phyloP scores from a whole-genome alignment of 2,797 vertebrate genomes.

The Sebastes taczanowskii region DNA sequence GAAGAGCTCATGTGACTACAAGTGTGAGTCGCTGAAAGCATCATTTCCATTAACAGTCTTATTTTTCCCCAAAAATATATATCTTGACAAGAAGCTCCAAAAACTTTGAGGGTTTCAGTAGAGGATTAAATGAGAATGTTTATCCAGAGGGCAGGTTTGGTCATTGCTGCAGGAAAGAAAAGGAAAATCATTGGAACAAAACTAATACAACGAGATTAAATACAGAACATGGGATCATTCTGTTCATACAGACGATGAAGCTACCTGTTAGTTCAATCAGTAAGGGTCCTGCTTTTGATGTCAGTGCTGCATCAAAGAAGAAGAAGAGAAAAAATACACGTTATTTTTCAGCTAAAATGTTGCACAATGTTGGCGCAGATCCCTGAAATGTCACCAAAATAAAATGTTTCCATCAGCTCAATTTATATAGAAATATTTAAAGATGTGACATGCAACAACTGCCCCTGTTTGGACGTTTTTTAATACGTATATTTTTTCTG shows the following conservation, averaged over 20 bases:
- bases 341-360: not conserved
- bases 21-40: constrained; percentile 9
- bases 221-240: not conserved
- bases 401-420: not conserved
- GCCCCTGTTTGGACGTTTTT: not conserved
- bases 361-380: not conserved
- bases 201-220: constrained; percentile 3
- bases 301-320: not conserved
- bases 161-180: not conserved
- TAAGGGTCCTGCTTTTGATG: not conserved
- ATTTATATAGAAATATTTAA: not conserved
- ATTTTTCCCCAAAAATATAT: not conserved
- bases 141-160: not conserved
- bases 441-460: not conserved
- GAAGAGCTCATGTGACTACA: not conserved
- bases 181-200: not conserved
- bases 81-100: not conserved
- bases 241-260: not conserved
- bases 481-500: not conserved
- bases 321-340: not conserved
- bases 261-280: not conserved
- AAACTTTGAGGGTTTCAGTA: not conserved
- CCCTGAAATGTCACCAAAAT: not conserved
- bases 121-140: constrained; percentile 19
- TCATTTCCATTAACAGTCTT: constrained; percentile 1